phyloP scores from a whole-genome alignment of 2,797 vertebrate species.

The Artibeus jamaicensis region DNA sequence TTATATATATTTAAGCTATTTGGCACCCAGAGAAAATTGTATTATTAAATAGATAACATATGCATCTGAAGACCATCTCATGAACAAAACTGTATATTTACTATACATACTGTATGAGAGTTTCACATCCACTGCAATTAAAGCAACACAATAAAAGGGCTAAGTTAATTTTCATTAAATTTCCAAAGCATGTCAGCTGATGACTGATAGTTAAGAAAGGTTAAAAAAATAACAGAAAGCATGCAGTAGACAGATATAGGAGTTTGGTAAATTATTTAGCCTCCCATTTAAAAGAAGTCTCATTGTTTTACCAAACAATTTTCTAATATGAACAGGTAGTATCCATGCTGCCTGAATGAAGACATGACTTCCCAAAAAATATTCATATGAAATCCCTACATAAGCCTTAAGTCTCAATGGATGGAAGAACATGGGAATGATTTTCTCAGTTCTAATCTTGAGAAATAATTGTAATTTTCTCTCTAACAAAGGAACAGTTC shows the following conservation, averaged over 20 bases:
- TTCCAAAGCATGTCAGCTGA: conserved; percentile 20
- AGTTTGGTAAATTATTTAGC: conserved; percentile 33
- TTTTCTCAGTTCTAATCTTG: conserved; percentile 41
- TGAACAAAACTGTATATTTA: not conserved
- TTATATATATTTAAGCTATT: not conserved
- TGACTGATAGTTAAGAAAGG: conserved; percentile 37
- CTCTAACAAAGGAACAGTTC: conserved; percentile 11
- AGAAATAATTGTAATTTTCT: conserved; percentile 52
- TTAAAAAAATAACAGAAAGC: not conserved
- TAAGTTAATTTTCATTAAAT: conserved; percentile 32
- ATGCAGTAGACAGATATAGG: not conserved
- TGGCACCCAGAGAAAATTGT: not conserved
- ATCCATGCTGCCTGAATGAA: not conserved
- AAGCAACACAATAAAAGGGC: not conserved
- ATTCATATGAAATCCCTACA: not conserved
- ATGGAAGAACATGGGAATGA: not conserved
- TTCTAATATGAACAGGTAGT: not conserved
- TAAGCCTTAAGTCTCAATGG: not conserved
- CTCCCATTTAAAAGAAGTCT: conserved; percentile 40
- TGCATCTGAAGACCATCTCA: not conserved
- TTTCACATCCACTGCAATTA: not conserved
- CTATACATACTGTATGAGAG: not conserved
- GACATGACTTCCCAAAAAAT: conserved; percentile 38
- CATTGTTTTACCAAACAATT: conserved; percentile 45
- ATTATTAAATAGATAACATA: not conserved